These are phyloP conservation scores for Pseudococcus viburni DNA, from an alignment of 2,888 invertebrate species.

Conservation along the genomic window DNA sequence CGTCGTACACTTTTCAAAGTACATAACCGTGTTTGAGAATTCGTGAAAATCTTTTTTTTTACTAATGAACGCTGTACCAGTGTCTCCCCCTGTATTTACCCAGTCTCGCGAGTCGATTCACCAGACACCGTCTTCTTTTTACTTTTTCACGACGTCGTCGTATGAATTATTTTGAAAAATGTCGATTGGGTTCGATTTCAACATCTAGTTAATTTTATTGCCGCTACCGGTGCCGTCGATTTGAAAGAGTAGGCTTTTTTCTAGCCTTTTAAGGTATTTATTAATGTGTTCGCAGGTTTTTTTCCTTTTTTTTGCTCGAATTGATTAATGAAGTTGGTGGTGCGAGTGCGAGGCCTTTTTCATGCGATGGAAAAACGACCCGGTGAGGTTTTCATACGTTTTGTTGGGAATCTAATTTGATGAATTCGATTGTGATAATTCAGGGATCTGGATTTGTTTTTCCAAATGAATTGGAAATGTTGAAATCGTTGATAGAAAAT, in stretches of 20 bases:
- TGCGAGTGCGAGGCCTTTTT: not conserved
- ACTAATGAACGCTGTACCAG: slow-evolving; percentile 60
- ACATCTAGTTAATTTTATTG: slow-evolving; percentile 34
- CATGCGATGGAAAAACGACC: not conserved
- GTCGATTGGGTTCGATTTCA: slow-evolving; percentile 47
- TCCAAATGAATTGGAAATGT: too few species aligned
- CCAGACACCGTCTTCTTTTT: slow-evolving; percentile 21
- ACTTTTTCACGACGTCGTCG: slow-evolving; percentile 26
- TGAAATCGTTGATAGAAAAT: too few species aligned
- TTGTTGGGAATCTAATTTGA: not conserved
- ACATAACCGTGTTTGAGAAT: slow-evolving; percentile 66
- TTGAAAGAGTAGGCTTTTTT: slow-evolving; percentile 9
- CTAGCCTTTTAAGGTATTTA: slow-evolving; percentile 32
- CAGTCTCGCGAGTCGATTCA: not conserved
- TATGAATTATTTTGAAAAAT: slow-evolving; percentile 63
- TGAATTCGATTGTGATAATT: not conserved
- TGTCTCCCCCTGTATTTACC: not conserved
- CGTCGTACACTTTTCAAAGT: slow-evolving; percentile 55
- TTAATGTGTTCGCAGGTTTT: not conserved
- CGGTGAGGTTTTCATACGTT: not conserved
- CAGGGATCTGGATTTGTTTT: too few species aligned
- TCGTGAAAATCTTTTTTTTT: slow-evolving; percentile 60
- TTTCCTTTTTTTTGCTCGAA: not conserved
- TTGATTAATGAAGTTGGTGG: not conserved
- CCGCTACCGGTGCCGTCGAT: not conserved